These are phyloP conservation scores for Gnathonemus echidnorhynchus DNA, from an alignment of 2,113 vertebrate species.

Conservation along the genomic window DNA sequence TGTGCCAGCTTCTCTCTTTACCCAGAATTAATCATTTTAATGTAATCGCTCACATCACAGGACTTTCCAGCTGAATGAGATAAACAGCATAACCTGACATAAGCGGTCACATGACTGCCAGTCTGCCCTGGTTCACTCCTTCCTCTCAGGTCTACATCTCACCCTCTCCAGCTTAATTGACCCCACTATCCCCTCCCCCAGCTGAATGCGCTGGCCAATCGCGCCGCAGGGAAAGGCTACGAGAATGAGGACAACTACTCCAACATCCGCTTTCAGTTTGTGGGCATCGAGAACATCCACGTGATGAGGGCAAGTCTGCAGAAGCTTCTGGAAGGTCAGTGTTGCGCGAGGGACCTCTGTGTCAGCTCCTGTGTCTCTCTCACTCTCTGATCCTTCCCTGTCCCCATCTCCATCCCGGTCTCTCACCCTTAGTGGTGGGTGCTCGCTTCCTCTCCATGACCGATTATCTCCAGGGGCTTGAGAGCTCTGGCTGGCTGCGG, in stretches of 20 bases:
- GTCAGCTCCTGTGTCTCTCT: neutral
- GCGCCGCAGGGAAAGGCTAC: slow-evolving; percentile 96
- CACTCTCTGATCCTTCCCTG: neutral
- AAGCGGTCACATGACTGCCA: neutral
- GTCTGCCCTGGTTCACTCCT: neutral
- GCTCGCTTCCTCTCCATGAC: slow-evolving; percentile 75
- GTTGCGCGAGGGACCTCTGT: neutral
- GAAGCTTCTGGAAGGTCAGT: slow-evolving; percentile 85
- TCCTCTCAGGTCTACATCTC: neutral
- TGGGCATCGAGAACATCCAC: slow-evolving; percentile 98
- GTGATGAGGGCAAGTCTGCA: slow-evolving; percentile 94
- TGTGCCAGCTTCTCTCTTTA: neutral
- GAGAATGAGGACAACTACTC: slow-evolving; percentile 99
- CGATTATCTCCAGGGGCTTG: slow-evolving; percentile 84
- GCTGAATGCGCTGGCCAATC: slow-evolving; percentile 93
- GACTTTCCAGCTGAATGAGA: neutral
- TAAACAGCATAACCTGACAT: neutral
- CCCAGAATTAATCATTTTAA: neutral
- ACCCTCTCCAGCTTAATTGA: neutral
- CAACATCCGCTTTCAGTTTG: slow-evolving; percentile 97
- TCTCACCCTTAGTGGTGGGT: slow-evolving; percentile 66
- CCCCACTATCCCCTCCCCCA: slow-evolving; percentile 38
- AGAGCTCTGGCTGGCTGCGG: slow-evolving; percentile 86
- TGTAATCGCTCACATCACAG: neutral
- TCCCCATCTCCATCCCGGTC: neutral